Evolutionary conservation across 2,113 vertebrate species (phyloP), one percentile per base, ranked within the genome.

Genomic region (Phylloscopus trochiloides): DNA sequence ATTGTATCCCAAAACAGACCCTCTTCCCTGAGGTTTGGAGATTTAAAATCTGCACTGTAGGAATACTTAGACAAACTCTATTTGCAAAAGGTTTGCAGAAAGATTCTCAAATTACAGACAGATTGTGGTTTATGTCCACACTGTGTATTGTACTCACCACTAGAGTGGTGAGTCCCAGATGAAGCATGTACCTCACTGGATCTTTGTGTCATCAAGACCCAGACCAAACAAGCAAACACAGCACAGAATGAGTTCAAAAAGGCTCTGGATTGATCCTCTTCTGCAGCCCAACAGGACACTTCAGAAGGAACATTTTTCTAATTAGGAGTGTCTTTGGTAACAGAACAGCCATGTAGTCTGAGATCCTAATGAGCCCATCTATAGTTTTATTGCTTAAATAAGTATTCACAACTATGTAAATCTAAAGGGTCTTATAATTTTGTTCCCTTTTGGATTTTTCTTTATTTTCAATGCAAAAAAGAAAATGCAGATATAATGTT

Each of bases 101-200:
- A 88, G 38, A 2, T 38, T 62, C 86, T 75, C 36, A 57, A 14
- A 50, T 54, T 55, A 22, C 32, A 25, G 24, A 4, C 9, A 51
- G 17, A 17, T 43, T 0, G 1, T 8, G 6, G 20, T 45, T 45
- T 2, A 0, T 15, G 55, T 22, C 15, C 34, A 40, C 1, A 0
- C 4, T 36, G 4, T 13, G 1, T 20, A 17, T 40, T 11, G 77
- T 48, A 12, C 0, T 4, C n/a, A n/a, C n/a, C n/a, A 57, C 38
- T 34, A 58, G 51, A n/a, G 17, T 24, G 12, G 24, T 10, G 14
- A 89, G 9, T 66, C 42, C 4, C 63, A 45, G 34, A 31, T 25
- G 31, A 57, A 85, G 11, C 4, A 34, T 10, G 3, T 36, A 8
- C 11, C 13, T 88, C 19, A 25, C 2, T 77, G 28, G 12, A 76